Evolutionary conservation across 2,888 invertebrate genomes (phyloP).

Genomic region (Monoplex corrugatus): DNA sequence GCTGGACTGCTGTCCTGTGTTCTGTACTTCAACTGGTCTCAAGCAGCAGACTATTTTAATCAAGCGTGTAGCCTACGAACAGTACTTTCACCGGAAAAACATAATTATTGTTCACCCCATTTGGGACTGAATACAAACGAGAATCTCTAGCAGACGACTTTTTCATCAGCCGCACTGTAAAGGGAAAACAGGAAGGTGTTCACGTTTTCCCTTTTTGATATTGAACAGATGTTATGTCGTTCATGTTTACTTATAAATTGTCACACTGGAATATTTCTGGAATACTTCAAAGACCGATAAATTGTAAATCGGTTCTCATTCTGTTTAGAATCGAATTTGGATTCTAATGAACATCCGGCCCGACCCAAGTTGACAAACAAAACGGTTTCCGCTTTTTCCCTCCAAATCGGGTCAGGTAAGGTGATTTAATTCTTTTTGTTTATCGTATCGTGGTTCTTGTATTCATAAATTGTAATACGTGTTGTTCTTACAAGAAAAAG

Average conservation of each 20-base stretch:
- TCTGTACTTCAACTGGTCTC: too few species aligned
- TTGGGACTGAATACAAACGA: too few species aligned
- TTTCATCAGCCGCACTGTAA: slow-evolving; percentile 8
- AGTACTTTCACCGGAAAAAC: too few species aligned
- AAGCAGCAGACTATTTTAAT: too few species aligned
- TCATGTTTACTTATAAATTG: too few species aligned
- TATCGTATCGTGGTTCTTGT: neutral
- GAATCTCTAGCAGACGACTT: too few species aligned
- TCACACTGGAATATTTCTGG: too few species aligned
- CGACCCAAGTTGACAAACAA: slow-evolving; percentile 31
- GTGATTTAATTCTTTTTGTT: neutral
- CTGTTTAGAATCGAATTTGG: slow-evolving; percentile 35
- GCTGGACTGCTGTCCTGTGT: neutral
- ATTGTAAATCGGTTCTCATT: slow-evolving; percentile 29
- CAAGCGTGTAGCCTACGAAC: too few species aligned
- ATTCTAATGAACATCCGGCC: slow-evolving; percentile 24
- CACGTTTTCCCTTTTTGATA: too few species aligned
- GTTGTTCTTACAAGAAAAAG: neutral
- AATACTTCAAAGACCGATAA: neutral
- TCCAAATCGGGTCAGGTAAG: slow-evolving; percentile 47
- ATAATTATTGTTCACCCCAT: too few species aligned
- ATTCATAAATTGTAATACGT: neutral
- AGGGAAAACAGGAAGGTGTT: neutral
- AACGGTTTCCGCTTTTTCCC: slow-evolving; percentile 51
- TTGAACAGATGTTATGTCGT: too few species aligned